phyloP scores from a whole-genome alignment of 2,797 vertebrate genomes.

The Podargus strigoides region DNA sequence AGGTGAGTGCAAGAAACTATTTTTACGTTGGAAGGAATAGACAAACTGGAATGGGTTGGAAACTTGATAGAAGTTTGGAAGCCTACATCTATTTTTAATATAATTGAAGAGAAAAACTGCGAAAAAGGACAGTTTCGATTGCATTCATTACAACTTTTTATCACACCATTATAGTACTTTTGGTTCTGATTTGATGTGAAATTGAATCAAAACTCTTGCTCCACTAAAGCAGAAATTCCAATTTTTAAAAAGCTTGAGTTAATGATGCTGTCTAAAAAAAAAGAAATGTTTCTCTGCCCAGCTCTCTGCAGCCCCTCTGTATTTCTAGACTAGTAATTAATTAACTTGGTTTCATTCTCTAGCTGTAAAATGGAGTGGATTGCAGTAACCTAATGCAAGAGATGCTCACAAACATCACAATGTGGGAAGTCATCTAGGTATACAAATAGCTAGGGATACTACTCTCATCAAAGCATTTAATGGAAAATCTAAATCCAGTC shows the following conservation, averaged over 20 bases:
- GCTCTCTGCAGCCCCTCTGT: background rate
- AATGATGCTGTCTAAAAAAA: background rate
- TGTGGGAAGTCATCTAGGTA: background rate
- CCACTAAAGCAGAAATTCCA: background rate
- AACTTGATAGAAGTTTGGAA: background rate
- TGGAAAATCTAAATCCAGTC: background rate
- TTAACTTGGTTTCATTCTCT: background rate
- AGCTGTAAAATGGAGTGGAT: background rate
- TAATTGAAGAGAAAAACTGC: background rate
- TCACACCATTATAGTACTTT: background rate
- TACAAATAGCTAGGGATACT: background rate
- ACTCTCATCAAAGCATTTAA: background rate
- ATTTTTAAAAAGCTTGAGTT: background rate
- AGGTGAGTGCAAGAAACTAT: fast-evolving
- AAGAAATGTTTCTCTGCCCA: background rate
- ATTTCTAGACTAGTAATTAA: background rate
- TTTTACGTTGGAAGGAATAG: background rate
- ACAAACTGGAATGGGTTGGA: background rate
- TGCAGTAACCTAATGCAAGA: background rate
- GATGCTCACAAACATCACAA: background rate
- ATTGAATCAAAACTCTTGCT: background rate
- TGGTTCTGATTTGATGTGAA: background rate
- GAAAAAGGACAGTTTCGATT: background rate
- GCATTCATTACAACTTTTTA: background rate
- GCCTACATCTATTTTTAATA: background rate